Conservation (phyloP, 2,797 vertebrate genomes). For the Myripristis jacobus region DNA sequence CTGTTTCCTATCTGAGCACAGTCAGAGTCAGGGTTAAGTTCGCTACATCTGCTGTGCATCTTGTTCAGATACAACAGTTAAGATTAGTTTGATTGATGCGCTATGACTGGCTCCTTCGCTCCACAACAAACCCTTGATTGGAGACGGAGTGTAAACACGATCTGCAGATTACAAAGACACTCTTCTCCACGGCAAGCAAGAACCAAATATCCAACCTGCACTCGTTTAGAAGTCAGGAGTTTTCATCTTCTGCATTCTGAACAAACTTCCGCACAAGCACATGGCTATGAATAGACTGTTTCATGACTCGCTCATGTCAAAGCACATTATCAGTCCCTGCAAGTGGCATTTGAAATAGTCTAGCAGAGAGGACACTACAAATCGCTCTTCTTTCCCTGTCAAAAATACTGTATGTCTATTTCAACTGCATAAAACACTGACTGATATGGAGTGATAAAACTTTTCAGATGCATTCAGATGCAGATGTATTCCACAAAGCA, state of each 20-base stretch:
- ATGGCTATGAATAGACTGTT: not conserved
- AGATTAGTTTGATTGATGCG: constrained; percentile 22
- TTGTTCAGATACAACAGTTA: constrained; percentile 26
- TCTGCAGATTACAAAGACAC: constrained; percentile 1
- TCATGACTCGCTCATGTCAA: no score
- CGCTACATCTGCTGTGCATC: constrained; percentile 30
- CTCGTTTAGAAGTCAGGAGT: not conserved
- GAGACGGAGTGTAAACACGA: not conserved
- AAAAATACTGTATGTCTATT: no score
- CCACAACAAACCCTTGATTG: constrained; percentile 3
- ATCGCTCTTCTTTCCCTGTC: no score
- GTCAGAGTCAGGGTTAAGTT: constrained; percentile 42
- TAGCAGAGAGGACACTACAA: no score
- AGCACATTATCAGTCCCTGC: no score
- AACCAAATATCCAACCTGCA: not conserved
- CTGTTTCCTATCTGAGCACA: constrained; percentile 22
- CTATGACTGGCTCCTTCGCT: not conserved
- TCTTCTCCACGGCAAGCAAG: not conserved
- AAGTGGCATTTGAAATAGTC: no score
- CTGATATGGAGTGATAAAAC: no score
- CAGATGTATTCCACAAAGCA: no score
- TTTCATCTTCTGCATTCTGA: constrained; percentile 1
- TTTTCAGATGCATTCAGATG: no score
- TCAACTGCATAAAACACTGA: no score
- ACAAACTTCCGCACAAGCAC: not conserved